Base-by-base conservation (phyloP, 1,140 invertebrate genomes). In the Drosophila santomea region DNA sequence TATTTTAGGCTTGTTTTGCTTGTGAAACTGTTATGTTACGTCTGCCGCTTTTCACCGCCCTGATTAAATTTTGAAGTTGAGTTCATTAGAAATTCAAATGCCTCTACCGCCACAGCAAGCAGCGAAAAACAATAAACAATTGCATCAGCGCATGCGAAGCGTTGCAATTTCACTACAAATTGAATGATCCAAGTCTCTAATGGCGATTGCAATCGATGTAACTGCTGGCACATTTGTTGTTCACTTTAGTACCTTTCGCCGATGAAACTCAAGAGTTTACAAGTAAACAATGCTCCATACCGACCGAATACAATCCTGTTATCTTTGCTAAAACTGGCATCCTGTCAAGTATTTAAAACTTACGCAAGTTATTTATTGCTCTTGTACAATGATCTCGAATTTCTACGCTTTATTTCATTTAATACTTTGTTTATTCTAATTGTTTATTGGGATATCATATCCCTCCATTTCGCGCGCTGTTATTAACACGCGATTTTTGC, bases 401-500 rank as follows among this genome's bases (percentile, higher is more conserved):
- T 32, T 15, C 11, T 25, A 25, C 4, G 38, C 38, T 32, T 47
- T 48, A 48, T 39, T 28, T 39, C 11, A 50, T 25, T 69, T 44
- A 69, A 57, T 50, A 52, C 35, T n/a, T n/a, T n/a, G n/a, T n/a
- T n/a, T n/a, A n/a, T n/a, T n/a, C n/a, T n/a, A n/a, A n/a, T n/a
- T n/a, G n/a, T n/a, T n/a, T n/a, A n/a, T n/a, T n/a, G 54, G 17
- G 35, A n/a, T 32, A 14, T 35, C 14, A 17, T 17, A 17, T 39
- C 7, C 45, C 41, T 20, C 51, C 44, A 71, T 52, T 86, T 74
- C 57, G 71, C 58, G 79, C 61, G 59, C 66, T 78, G 74, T 85
- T 85, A 85, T 85, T 83, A 88, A 85, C 78, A 75, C 80, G 83
- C 83, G 82, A 85, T 88, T 88, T 85, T 78, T 75, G 78, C 61